Percentiles rank a stretch among this genome's conserved stretches.
phyloP scores from a whole-genome alignment of 2,888 invertebrate species.

The Steinernema hermaphroditum region DNA sequence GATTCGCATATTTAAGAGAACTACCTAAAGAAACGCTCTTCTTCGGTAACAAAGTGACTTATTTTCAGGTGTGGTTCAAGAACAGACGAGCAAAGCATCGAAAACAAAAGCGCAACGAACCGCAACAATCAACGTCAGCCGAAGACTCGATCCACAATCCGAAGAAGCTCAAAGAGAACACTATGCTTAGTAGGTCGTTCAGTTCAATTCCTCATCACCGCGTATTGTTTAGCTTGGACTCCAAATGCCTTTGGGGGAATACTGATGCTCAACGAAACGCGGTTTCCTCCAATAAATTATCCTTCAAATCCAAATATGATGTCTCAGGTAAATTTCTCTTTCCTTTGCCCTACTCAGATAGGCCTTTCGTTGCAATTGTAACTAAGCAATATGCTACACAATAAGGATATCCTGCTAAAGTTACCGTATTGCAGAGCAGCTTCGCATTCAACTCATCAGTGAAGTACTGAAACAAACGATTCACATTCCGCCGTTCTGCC shows the following conservation, averaged over 20 bases:
- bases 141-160: neutral
- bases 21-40: no score
- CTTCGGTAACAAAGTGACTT: no score
- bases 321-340: neutral
- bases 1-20: no score
- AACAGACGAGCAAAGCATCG: slow-evolving; percentile 45
- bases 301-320: neutral
- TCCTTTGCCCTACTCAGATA: no score
- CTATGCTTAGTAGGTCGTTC: neutral
- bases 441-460: neutral
- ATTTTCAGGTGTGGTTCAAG: slow-evolving; percentile 42
- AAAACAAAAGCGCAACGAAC: slow-evolving; percentile 45
- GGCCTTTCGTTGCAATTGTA: no score
- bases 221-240: neutral
- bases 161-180: slow-evolving; percentile 10
- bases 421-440: neutral
- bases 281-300: neutral
- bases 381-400: no score
- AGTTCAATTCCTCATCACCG: neutral
- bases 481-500: neutral
- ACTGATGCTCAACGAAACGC: neutral
- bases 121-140: neutral
- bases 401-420: neutral
- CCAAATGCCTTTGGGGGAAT: slow-evolving; percentile 4
- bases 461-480: neutral